Evolutionary conservation across 1,140 invertebrate species (phyloP).

Genomic region (Popillia japonica): DNA sequence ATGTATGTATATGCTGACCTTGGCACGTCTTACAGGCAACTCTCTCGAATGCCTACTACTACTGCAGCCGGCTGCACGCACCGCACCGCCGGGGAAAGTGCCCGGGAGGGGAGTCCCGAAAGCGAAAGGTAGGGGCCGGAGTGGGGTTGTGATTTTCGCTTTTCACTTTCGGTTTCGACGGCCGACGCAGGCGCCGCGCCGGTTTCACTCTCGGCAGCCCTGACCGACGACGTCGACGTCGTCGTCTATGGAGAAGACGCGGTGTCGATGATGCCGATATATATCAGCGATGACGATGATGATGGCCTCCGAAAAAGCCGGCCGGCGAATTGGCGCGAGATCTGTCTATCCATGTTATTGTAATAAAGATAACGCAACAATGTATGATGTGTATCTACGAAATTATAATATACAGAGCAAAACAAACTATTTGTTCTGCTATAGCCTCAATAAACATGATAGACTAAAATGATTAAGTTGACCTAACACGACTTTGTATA

Average conservation of each 20-base stretch:
- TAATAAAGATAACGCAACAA: too few relatives aligned
- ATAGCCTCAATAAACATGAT: too few relatives aligned
- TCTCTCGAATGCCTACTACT: constrained; percentile 58
- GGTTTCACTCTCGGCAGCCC: constrained; percentile 55
- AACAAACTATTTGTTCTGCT: too few relatives aligned
- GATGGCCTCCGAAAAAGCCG: constrained; percentile 6
- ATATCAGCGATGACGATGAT: not conserved
- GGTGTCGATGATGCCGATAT: not conserved
- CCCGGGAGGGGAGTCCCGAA: constrained; percentile 51
- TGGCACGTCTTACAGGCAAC: constrained; percentile 53
- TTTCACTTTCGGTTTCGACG: constrained; percentile 60
- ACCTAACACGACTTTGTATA: too few relatives aligned
- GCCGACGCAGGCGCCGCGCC: constrained; percentile 53
- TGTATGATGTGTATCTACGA: too few relatives aligned
- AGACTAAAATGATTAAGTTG: too few relatives aligned
- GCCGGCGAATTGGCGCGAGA: constrained; percentile 5
- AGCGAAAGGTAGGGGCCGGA: constrained; percentile 58
- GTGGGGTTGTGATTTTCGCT: constrained; percentile 43
- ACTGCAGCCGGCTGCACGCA: constrained; percentile 52
- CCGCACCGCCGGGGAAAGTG: constrained; percentile 53
- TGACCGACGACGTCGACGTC: constrained; percentile 49
- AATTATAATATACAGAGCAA: too few relatives aligned
- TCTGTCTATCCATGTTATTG: too few relatives aligned
- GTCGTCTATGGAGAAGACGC: not conserved
- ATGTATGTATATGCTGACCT: constrained; percentile 18